These are phyloP conservation scores for Pheosia tremula DNA, from an alignment of 2,888 invertebrate species.

Conservation along the genomic window DNA sequence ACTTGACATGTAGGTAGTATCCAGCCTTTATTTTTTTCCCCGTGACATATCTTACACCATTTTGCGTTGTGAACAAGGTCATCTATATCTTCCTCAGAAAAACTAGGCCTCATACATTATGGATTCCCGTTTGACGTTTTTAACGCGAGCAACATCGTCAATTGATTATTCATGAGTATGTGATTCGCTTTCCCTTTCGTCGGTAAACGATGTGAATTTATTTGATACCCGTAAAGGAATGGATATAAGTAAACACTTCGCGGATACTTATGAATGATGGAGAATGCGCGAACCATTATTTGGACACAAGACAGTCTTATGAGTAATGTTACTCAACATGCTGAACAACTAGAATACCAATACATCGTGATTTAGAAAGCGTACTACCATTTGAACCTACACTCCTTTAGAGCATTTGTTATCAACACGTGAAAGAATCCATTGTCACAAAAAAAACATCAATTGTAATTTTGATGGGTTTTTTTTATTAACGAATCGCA, in stretches of 20 bases:
- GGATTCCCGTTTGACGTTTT: constrained; percentile 39
- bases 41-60: neutral
- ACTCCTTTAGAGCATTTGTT: too few relatives aligned
- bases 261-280: neutral
- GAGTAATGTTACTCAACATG: too few relatives aligned
- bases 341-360: too few relatives aligned
- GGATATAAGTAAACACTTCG: constrained; percentile 27
- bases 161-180: constrained; percentile 52
- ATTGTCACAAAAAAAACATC: too few relatives aligned
- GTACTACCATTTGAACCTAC: too few relatives aligned
- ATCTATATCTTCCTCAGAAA: neutral
- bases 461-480: too few relatives aligned
- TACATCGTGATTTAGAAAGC: too few relatives aligned
- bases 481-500: too few relatives aligned
- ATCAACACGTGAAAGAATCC: too few relatives aligned
- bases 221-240: constrained; percentile 15
- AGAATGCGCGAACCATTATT: neutral
- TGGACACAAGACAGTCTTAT: neutral
- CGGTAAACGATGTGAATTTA: constrained; percentile 27
- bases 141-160: constrained; percentile 36
- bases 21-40: neutral
- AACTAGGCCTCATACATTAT: constrained; percentile 38
- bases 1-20: neutral
- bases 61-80: neutral
- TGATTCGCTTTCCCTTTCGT: constrained; percentile 22